Conservation (phyloP, 2,113 vertebrate species). For the Agelaius phoeniceus region DNA sequence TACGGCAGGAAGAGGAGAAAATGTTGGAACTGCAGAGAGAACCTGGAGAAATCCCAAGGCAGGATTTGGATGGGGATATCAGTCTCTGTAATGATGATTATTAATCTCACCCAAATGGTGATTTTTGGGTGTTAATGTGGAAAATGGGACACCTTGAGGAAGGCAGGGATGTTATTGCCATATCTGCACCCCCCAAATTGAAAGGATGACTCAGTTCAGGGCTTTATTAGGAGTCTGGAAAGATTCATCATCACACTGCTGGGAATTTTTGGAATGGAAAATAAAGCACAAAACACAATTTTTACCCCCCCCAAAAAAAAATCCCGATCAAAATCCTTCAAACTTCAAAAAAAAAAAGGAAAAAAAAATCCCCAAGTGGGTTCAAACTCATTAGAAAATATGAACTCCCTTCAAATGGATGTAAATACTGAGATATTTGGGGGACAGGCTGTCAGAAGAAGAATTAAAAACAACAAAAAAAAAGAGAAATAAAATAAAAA, state of each 20-base stretch:
- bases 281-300: background rate
- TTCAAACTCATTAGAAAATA: background rate
- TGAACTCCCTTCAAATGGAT: background rate
- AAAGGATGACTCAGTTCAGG: background rate
- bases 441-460: background rate
- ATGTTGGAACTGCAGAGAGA: background rate
- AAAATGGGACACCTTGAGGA: constrained; percentile 4
- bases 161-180: background rate
- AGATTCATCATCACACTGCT: background rate
- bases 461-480: too few relatives aligned
- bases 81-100: background rate
- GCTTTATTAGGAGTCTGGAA: background rate
- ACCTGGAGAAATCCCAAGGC: background rate
- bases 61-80: background rate
- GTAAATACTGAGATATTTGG: background rate
- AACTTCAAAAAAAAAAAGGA: background rate
- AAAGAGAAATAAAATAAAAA: background rate
- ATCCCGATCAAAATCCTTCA: background rate
- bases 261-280: background rate
- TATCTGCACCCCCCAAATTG: background rate
- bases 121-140: background rate
- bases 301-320: background rate
- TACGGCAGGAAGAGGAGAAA: background rate
- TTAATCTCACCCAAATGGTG: background rate
- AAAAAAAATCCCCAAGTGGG: background rate